These are phyloP conservation scores for Anolis carolinensis DNA, from an alignment of 2,113 vertebrate species.

Conservation along the genomic window DNA sequence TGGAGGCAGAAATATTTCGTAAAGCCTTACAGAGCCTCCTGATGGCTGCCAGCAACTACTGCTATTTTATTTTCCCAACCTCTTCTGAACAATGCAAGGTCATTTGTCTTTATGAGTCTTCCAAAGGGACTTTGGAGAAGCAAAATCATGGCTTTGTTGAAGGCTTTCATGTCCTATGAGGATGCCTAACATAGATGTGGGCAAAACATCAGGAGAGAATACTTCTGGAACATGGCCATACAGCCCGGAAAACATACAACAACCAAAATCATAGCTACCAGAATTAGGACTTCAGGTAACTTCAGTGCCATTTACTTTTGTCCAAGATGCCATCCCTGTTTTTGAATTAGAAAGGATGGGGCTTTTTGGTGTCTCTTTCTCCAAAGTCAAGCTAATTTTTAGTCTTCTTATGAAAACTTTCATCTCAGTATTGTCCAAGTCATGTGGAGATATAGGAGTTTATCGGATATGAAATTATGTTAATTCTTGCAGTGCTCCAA, in stretches of 20 bases:
- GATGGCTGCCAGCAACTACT: not conserved
- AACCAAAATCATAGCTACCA: not conserved
- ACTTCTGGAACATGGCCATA: no score
- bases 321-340: no score
- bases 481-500: not conserved
- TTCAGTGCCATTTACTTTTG: not conserved
- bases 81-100: not conserved
- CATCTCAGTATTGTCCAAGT: not conserved
- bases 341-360: not conserved
- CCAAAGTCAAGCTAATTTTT: not conserved
- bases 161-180: no score
- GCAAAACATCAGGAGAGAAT: no score
- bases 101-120: not conserved
- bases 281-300: not conserved
- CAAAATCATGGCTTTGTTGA: not conserved
- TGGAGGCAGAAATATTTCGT: not conserved
- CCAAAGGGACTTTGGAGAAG: not conserved
- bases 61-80: not conserved
- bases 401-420: not conserved
- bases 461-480: not conserved
- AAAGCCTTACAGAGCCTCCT: not conserved
- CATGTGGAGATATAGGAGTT: not conserved
- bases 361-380: not conserved
- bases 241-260: no score
- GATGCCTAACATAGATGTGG: no score